Evolutionary conservation across 2,113 vertebrate genomes (phyloP).

Genomic region (Cisticola juncidis): DNA sequence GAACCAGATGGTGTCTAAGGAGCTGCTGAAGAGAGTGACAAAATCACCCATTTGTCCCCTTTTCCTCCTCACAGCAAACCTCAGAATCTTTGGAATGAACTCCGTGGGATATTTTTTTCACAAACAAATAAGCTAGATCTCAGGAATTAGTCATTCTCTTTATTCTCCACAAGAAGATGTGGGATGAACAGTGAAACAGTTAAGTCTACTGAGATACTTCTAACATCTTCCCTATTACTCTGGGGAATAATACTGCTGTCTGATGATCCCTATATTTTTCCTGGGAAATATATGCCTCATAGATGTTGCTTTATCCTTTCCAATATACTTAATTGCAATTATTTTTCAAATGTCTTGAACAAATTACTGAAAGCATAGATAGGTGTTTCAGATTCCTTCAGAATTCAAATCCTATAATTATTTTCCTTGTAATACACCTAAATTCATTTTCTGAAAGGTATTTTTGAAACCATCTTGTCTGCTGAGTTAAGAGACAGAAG

Average conservation of each 20-base stretch:
- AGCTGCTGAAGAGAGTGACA: neutral
- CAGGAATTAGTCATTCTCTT: neutral
- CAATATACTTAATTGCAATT: neutral
- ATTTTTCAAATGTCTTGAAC: neutral
- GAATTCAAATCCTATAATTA: neutral
- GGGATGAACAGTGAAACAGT: neutral
- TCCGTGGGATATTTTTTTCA: neutral
- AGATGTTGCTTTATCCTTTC: neutral
- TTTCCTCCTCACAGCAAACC: neutral
- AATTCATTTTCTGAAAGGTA: neutral
- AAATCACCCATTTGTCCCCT: neutral
- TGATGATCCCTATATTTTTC: neutral
- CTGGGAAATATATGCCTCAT: neutral
- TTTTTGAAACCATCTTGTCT: neutral
- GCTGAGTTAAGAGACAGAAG: neutral
- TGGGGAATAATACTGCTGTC: neutral
- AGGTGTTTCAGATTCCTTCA: neutral
- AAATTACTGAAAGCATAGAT: neutral
- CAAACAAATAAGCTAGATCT: neutral
- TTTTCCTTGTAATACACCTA: neutral
- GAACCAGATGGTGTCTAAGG: neutral
- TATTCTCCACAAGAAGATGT: neutral
- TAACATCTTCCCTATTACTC: neutral
- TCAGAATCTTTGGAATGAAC: neutral
- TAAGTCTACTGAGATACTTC: neutral